A percentile compares a stretch with the other conserved stretches of the same genome.
Evolutionary conservation across 1,140 invertebrate species (phyloP).

Genomic region (Drosophila sproati): DNA sequence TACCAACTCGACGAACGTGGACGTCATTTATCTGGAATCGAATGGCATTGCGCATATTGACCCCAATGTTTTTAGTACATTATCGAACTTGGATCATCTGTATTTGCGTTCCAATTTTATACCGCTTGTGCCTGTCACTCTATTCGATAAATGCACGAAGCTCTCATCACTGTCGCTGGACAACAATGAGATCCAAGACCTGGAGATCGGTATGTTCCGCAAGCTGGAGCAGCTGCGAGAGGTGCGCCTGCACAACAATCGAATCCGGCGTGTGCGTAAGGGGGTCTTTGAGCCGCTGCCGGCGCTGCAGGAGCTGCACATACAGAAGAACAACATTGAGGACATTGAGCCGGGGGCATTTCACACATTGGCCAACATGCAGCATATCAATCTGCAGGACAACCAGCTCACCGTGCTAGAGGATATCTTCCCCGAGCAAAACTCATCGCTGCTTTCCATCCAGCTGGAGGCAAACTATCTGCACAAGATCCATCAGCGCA

Average conservation of each 20-base stretch:
- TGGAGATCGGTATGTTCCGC: slow-evolving; percentile 92
- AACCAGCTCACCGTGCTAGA: slow-evolving; percentile 91
- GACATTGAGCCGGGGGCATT: slow-evolving; percentile 93
- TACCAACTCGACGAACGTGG: slow-evolving; percentile 89
- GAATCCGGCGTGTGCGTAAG: slow-evolving; percentile 89
- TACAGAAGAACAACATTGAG: slow-evolving; percentile 94
- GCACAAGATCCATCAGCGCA: slow-evolving; percentile 90
- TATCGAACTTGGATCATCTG: slow-evolving; percentile 91
- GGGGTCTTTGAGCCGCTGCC: slow-evolving; percentile 93
- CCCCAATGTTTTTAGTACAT: slow-evolving; percentile 89
- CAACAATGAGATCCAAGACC: slow-evolving; percentile 93
- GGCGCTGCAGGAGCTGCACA: slow-evolving; percentile 92
- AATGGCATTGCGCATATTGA: slow-evolving; percentile 93
- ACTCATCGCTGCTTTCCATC: slow-evolving; percentile 92
- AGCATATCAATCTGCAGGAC: slow-evolving; percentile 94
- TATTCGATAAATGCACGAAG: slow-evolving; percentile 90
- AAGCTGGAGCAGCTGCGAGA: slow-evolving; percentile 90
- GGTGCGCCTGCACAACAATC: slow-evolving; percentile 94
- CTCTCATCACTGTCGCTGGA: slow-evolving; percentile 94
- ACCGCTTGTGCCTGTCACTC: slow-evolving; percentile 89
- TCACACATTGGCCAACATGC: slow-evolving; percentile 91
- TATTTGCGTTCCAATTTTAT: slow-evolving; percentile 95
- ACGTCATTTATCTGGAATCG: slow-evolving; percentile 94
- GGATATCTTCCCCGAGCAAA: slow-evolving; percentile 91
- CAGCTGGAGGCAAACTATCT: slow-evolving; percentile 94